These are phyloP conservation scores for Dascyllus trimaculatus DNA, from an alignment of 2,113 vertebrate genomes.

Conservation along the genomic window DNA sequence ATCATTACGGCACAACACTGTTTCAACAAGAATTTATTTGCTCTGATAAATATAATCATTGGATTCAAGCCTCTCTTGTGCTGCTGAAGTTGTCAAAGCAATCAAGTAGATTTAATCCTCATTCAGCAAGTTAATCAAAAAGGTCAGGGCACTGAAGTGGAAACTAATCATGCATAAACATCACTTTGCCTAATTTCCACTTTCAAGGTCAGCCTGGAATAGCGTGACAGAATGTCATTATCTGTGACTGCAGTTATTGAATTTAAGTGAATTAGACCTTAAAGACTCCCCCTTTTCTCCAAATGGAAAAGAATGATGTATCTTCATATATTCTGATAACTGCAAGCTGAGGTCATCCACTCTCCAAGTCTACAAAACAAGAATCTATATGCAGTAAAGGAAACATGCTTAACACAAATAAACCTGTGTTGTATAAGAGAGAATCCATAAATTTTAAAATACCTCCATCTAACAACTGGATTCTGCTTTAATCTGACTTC, in stretches of 20 bases:
- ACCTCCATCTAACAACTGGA: no score
- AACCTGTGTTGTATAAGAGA: background rate
- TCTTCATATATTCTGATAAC: conserved; percentile 26
- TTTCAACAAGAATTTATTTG: conserved; percentile 3
- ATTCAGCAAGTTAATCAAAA: conserved; percentile 34
- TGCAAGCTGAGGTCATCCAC: conserved; percentile 8
- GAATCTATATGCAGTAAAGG: background rate
- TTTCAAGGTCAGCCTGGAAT: conserved; percentile 42
- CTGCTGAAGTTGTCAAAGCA: conserved; percentile 31
- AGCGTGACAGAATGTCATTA: conserved; percentile 30
- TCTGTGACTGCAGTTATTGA: conserved; percentile 29
- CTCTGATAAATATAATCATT: background rate
- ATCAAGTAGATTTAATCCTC: conserved; percentile 48
- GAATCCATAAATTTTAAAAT: no score
- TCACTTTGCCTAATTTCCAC: conserved; percentile 37
- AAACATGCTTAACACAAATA: background rate
- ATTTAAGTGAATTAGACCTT: conserved; percentile 36
- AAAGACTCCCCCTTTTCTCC: conserved; percentile 15
- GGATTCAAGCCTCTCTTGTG: background rate
- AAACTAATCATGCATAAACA: conserved; percentile 47
- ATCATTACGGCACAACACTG: background rate
- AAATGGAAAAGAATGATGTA: conserved; percentile 14
- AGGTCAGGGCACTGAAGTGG: conserved; percentile 44
- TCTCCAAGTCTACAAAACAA: background rate
- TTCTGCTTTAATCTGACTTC: no score